Evolutionary conservation across 1,140 invertebrate genomes (phyloP).

Genomic region (Aphaenogaster ashmeadi): DNA sequence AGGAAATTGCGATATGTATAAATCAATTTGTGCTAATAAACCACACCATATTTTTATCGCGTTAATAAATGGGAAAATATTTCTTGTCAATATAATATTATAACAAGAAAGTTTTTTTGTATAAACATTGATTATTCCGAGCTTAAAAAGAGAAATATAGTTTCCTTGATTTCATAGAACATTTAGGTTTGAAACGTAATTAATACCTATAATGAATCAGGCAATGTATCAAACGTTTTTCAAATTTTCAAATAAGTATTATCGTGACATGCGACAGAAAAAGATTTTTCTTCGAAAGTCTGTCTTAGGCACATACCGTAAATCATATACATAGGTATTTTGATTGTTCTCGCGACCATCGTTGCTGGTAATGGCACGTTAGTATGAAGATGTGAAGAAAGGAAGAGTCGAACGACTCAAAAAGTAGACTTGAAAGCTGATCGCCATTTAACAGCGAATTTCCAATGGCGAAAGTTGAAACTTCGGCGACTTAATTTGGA

Average conservation of each 20-base stretch:
- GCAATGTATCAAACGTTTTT: too few relatives aligned
- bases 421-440: slow-evolving; percentile 51
- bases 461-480: slow-evolving; percentile 38
- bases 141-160: not conserved
- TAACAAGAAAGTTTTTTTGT: not conserved
- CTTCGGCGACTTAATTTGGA: not conserved
- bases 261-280: not conserved
- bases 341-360: not conserved
- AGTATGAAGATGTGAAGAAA: slow-evolving; percentile 2
- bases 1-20: not conserved
- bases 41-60: not conserved
- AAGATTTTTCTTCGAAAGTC: not conserved
- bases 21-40: slow-evolving; percentile 1
- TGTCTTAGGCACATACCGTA: not conserved
- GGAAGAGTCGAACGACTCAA: slow-evolving; percentile 20
- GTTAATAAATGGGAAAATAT: not conserved
- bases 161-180: not conserved
- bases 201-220: not conserved
- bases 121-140: not conserved
- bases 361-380: slow-evolving; percentile 8
- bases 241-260: not conserved
- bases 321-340: not conserved
- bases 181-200: not conserved
- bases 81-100: not conserved
- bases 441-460: slow-evolving; percentile 5